Conservation (phyloP, 2,888 invertebrate species). For the Melikaiella ostensackeni region DNA sequence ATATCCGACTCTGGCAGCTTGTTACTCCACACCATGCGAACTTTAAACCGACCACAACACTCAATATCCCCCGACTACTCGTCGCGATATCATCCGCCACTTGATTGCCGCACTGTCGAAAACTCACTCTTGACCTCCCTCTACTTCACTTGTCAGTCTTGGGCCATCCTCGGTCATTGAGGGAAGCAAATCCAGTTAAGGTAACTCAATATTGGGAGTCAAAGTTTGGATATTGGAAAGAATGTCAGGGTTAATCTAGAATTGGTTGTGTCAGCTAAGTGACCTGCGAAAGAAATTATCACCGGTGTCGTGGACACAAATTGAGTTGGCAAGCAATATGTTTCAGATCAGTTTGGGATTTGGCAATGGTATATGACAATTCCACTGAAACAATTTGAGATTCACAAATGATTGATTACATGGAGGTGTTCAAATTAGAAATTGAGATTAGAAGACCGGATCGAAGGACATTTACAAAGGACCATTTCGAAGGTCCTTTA, state of each 20-base stretch:
- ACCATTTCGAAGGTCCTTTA: no score
- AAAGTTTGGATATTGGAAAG: neutral
- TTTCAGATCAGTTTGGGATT: neutral
- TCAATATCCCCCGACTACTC: constrained; percentile 64
- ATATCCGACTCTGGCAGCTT: constrained; percentile 75
- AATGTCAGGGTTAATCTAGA: constrained; percentile 8
- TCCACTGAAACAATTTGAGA: neutral
- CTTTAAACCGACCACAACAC: constrained; percentile 72
- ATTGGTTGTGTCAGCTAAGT: neutral
- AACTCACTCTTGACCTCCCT: constrained; percentile 36
- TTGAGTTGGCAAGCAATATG: constrained; percentile 2
- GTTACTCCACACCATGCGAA: constrained; percentile 72
- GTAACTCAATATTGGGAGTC: neutral
- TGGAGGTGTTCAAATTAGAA: neutral
- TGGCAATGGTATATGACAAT: neutral
- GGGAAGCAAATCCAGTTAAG: neutral
- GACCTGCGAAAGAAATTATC: neutral
- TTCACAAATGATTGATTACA: neutral
- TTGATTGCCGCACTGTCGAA: constrained; percentile 48
- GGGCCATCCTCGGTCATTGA: neutral
- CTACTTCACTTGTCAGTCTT: constrained; percentile 23
- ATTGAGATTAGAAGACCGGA: no score
- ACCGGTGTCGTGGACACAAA: neutral
- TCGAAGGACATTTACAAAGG: no score
- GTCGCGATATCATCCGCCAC: constrained; percentile 49